phyloP scores from a whole-genome alignment of 2,888 invertebrate species.

The Netelia inedita region DNA sequence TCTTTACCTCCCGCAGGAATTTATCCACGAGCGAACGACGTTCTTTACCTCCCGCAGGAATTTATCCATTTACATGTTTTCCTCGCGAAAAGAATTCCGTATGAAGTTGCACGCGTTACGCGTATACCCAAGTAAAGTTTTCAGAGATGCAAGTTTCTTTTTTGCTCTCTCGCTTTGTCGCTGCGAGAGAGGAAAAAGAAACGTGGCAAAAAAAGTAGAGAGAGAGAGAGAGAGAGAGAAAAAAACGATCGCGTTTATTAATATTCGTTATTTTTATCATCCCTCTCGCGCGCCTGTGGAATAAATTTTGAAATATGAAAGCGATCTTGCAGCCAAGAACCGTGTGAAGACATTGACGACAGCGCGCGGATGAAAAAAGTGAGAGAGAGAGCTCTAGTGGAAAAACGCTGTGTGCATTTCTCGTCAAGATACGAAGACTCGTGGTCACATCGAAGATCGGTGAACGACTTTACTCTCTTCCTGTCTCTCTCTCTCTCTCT shows the following conservation, averaged over 20 bases:
- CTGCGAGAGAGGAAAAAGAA: background rate
- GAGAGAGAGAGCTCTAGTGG: slow-evolving; percentile 34
- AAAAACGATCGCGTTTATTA: slow-evolving; percentile 35
- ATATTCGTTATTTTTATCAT: slow-evolving; percentile 65
- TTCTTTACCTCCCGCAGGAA: slow-evolving; percentile 51
- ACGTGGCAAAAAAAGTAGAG: background rate
- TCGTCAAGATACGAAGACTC: background rate
- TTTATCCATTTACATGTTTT: slow-evolving; percentile 64
- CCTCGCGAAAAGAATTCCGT: slow-evolving; percentile 39
- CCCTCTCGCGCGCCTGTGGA: slow-evolving; percentile 5
- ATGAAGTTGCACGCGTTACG: too few species aligned
- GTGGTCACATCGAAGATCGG: slow-evolving; percentile 48
- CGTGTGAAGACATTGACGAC: background rate
- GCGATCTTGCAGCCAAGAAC: background rate
- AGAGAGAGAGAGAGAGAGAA: background rate
- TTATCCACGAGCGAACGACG: slow-evolving; percentile 54
- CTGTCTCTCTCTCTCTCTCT: slow-evolving; percentile 27
- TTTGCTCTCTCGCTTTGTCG: background rate
- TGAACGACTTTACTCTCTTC: slow-evolving; percentile 46
- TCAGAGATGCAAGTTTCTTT: background rate
- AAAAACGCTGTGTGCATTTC: slow-evolving; percentile 29
- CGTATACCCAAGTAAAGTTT: background rate
- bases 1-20: slow-evolving; percentile 55
- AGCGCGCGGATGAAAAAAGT: background rate
- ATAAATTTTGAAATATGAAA: background rate